These are phyloP conservation scores for Arvicanthis niloticus DNA, from an alignment of 2,113 vertebrate species.

Conservation along the genomic window DNA sequence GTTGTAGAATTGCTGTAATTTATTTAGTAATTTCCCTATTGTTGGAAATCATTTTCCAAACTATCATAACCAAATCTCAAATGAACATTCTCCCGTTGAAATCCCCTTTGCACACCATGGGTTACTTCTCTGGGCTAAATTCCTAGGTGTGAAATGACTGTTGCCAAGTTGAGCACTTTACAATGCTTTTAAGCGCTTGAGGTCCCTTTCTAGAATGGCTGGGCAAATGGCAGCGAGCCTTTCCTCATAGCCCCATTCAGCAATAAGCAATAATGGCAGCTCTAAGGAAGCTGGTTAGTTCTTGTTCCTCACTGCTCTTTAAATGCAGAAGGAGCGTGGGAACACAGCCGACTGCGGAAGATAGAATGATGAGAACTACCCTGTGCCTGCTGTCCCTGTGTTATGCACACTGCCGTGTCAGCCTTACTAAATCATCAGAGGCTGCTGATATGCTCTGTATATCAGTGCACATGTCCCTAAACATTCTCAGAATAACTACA, in stretches of 20 bases:
- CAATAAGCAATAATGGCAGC: background rate
- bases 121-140: background rate
- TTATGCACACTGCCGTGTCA: too few relatives aligned
- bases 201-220: background rate
- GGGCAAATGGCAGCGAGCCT: too few relatives aligned
- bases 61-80: background rate
- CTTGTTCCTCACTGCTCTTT: background rate
- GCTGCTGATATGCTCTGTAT: too few relatives aligned
- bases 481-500: background rate
- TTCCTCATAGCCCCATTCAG: too few relatives aligned
- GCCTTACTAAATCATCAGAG: too few relatives aligned
- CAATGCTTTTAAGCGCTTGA: background rate
- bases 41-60: background rate
- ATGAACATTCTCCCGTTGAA: background rate
- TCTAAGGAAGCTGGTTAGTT: background rate
- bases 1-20: background rate
- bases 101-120: background rate
- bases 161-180: background rate
- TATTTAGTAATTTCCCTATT: background rate
- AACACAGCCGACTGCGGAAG: background rate
- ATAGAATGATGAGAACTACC: too few relatives aligned
- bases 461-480: rapidly evolving
- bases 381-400: rapidly evolving
- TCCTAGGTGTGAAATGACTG: background rate
- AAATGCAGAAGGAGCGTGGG: background rate